These are phyloP conservation scores for Eupithecia inturbata DNA, from an alignment of 2,888 invertebrate species.

Conservation along the genomic window DNA sequence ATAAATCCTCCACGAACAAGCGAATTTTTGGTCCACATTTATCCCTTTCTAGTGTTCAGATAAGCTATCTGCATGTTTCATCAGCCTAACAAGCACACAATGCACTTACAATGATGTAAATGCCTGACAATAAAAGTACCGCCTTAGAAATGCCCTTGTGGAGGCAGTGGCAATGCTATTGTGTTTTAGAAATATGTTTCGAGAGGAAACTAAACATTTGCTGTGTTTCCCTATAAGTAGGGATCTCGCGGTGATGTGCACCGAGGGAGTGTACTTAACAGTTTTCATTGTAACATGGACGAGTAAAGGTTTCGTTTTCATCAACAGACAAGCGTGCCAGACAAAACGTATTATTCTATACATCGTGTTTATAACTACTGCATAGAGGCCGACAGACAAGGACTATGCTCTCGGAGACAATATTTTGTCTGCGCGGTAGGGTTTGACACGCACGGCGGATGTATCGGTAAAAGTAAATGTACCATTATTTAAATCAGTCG, in stretches of 20 bases:
- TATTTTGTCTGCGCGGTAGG: too few species aligned
- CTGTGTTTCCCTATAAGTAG: neutral
- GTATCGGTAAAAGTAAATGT: neutral
- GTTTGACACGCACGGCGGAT: neutral
- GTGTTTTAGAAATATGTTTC: slow-evolving; percentile 41
- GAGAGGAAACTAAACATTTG: slow-evolving; percentile 1
- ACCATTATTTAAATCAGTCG: neutral
- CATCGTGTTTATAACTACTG: neutral
- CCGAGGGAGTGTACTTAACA: neutral
- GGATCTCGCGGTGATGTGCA: too few species aligned
- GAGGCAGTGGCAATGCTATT: slow-evolving; percentile 43
- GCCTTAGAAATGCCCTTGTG: slow-evolving; percentile 43
- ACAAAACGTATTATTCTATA: neutral
- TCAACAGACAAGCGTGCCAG: neutral
- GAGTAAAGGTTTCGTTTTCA: neutral
- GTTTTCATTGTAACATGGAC: neutral
- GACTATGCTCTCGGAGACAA: too few species aligned
- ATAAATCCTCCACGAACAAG: slow-evolving; percentile 15
- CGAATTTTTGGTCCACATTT: slow-evolving; percentile 41
- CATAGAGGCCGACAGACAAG: neutral
- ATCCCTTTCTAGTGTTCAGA: slow-evolving; percentile 32
- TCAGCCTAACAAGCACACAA: slow-evolving; percentile 45
- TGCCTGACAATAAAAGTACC: slow-evolving; percentile 39
- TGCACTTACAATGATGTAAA: slow-evolving; percentile 40
- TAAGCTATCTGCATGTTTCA: slow-evolving; percentile 42